These are phyloP conservation scores for Chelonus formosanus DNA, from an alignment of 2,888 invertebrate genomes.

Conservation along the genomic window DNA sequence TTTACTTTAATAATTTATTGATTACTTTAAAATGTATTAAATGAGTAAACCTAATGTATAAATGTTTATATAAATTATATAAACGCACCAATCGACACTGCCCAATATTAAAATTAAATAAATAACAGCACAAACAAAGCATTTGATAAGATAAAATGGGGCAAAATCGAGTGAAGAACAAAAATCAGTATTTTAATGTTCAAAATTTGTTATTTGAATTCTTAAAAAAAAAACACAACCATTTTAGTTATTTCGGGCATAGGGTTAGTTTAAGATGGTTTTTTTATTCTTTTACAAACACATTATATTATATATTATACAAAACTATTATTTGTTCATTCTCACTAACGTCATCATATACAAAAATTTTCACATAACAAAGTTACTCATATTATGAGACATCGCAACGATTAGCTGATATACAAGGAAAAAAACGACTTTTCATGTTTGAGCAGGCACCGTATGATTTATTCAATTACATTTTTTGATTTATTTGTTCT, in stretches of 20 bases:
- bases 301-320: conserved; percentile 38
- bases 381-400: conserved; percentile 45
- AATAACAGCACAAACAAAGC: conserved; percentile 51
- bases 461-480: conserved; percentile 46
- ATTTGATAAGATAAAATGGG: conserved; percentile 56
- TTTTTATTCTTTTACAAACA: conserved; percentile 44
- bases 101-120: conserved; percentile 16
- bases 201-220: conserved; percentile 63
- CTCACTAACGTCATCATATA: conserved; percentile 51
- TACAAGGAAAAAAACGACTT: conserved; percentile 39
- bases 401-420: conserved; percentile 49
- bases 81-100: background rate
- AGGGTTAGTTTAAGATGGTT: conserved; percentile 56
- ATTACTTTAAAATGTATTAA: conserved; percentile 36
- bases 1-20: background rate
- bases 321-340: conserved; percentile 36
- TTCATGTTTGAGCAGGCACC: conserved; percentile 39
- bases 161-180: conserved; percentile 23
- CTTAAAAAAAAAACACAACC: conserved; percentile 63
- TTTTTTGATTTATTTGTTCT: conserved; percentile 9
- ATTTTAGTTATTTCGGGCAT: conserved; percentile 58
- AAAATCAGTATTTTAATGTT: conserved; percentile 24
- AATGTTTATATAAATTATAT: conserved; percentile 5
- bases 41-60: conserved; percentile 48
- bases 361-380: conserved; percentile 52